Conservation (phyloP, 2,888 invertebrate genomes). For the Phyto melanocephala region DNA sequence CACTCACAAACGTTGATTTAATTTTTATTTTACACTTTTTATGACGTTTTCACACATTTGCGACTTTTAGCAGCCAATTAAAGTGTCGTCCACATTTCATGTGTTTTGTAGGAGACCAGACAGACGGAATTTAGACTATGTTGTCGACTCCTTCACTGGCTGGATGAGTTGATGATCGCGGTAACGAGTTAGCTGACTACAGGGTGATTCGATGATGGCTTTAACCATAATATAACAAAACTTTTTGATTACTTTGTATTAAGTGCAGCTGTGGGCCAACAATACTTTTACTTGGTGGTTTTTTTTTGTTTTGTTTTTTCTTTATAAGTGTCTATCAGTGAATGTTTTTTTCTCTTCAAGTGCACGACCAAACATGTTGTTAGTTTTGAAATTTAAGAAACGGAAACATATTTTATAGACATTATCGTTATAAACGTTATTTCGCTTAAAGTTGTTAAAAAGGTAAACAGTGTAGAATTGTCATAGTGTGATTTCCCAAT, state of each 20-base stretch:
- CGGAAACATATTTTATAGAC: conserved; percentile 9
- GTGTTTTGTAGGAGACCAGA: conserved; percentile 1
- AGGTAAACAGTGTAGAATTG: too few species aligned
- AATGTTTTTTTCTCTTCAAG: neutral
- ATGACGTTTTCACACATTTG: conserved; percentile 61
- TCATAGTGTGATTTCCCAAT: too few species aligned
- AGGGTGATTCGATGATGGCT: conserved; percentile 57
- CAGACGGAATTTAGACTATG: neutral
- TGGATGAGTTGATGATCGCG: conserved; percentile 28
- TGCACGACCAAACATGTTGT: conserved; percentile 6
- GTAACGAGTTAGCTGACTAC: conserved; percentile 19
- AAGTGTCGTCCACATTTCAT: conserved; percentile 46
- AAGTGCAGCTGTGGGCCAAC: conserved; percentile 72
- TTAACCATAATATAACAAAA: conserved; percentile 72
- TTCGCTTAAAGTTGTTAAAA: too few species aligned
- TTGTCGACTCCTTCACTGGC: neutral
- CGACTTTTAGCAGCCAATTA: conserved; percentile 52
- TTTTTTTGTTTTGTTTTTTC: conserved; percentile 2
- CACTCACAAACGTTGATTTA: conserved; percentile 1
- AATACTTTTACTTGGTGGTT: conserved; percentile 9
- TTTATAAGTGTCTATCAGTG: neutral
- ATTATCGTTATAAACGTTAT: too few species aligned
- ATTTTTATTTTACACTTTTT: conserved; percentile 49
- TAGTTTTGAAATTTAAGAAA: neutral
- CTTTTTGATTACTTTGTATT: conserved; percentile 75